Evolutionary conservation across 2,113 vertebrate species (phyloP).

Genomic region (Thalassoma bifasciatum): DNA sequence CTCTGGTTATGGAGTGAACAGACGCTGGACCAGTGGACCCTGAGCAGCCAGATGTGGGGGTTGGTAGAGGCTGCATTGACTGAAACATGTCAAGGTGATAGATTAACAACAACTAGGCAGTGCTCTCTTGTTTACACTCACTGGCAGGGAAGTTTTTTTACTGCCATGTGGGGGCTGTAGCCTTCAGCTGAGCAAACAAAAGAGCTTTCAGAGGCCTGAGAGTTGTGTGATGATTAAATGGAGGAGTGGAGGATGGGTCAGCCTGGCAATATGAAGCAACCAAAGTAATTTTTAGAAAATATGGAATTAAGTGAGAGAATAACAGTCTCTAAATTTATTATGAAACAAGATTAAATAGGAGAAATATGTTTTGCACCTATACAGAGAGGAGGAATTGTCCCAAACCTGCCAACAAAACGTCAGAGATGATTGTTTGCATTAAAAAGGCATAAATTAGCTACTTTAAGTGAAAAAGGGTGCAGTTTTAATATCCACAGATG

Average conservation of each 20-base stretch:
- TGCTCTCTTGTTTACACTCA: constrained; percentile 59
- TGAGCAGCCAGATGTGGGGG: constrained; percentile 1
- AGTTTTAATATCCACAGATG: neutral
- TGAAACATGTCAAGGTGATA: constrained; percentile 57
- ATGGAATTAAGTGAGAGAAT: neutral
- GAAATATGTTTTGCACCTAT: neutral
- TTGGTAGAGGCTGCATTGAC: constrained; percentile 6
- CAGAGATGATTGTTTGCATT: neutral
- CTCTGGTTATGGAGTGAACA: constrained; percentile 15
- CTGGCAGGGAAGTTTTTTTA: constrained; percentile 42
- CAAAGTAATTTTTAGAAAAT: neutral
- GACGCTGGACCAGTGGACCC: constrained; percentile 25
- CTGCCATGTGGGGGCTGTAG: constrained; percentile 64
- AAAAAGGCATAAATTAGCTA: neutral
- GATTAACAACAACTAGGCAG: constrained; percentile 53
- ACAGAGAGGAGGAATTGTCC: neutral
- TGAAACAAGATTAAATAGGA: neutral
- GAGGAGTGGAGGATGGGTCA: constrained; percentile 49
- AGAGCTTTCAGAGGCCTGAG: constrained; percentile 63
- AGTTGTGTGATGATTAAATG: constrained; percentile 54
- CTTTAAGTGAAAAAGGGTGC: neutral
- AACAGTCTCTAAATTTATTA: neutral
- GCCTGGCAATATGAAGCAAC: constrained; percentile 10
- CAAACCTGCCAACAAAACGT: neutral
- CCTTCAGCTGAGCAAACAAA: constrained; percentile 83